phyloP scores from a whole-genome alignment of 2,888 invertebrate species.

The Myopa tessellatipennis region DNA sequence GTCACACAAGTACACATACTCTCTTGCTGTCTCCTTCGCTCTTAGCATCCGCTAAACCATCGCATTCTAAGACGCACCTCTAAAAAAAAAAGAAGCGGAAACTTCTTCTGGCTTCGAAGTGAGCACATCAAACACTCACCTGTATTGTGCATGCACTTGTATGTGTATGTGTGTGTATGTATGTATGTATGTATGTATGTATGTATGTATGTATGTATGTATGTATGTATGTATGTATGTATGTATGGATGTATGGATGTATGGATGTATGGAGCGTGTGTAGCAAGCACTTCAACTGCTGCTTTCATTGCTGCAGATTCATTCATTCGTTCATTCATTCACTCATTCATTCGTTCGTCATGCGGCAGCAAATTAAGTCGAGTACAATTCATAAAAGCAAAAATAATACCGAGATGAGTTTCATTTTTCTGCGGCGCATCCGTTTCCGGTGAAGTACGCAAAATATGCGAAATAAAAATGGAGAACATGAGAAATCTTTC shows the following conservation, averaged over 20 bases:
- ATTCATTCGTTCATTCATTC: conserved; percentile 7
- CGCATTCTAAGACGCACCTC: no score
- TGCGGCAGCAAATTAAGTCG: conserved; percentile 28
- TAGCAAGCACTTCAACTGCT: not conserved
- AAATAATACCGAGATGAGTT: conserved; percentile 19
- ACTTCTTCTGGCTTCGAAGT: conserved; percentile 8
- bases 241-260: no score
- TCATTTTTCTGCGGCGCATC: conserved; percentile 6
- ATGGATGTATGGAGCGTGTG: no score
- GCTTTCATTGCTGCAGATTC: not conserved
- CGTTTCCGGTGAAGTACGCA: conserved; percentile 17
- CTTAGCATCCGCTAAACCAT: not conserved
- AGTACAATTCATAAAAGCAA: conserved; percentile 15
- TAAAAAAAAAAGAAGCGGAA: conserved; percentile 8
- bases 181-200: no score
- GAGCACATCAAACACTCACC: not conserved
- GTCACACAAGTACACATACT: no score
- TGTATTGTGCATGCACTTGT: no score
- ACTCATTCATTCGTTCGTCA: not conserved
- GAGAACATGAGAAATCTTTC: not conserved
- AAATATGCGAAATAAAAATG: not conserved
- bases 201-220: no score
- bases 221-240: no score
- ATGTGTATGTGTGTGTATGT: no score
- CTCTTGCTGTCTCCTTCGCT: no score